Evolutionary conservation across 2,797 vertebrate species (phyloP), one percentile per base, ranked within the genome.

Genomic region (Syncerus caffer): DNA sequence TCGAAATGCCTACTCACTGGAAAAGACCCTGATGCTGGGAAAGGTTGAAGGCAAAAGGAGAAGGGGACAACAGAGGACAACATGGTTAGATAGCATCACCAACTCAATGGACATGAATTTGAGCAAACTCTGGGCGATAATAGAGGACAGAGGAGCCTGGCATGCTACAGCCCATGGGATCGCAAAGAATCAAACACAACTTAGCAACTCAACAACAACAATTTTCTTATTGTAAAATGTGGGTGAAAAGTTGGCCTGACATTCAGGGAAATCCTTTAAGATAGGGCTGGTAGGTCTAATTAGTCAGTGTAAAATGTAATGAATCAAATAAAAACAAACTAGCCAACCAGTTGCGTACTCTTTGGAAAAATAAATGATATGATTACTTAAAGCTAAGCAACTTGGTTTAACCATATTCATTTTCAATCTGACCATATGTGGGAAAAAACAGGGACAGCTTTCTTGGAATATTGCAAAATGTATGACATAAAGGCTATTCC

Each of bases 361-460:
- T 74, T 67, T 79, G 64, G n/a, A 57, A 96, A 96, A 90, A 95
- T 51, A 94, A 92, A 60, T 93, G 13, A 74, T 4, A 50, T 29
- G 21, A 80, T 79, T 90, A 87, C 67, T 92, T 92, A 85, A 79
- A 93, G 27, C n/a, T 84, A 90, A 93, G 76, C 4, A 84, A 88
- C 38, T 86, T 95, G 15, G 15, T 31, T 5, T 74, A 87, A 62
- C 31, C 17, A 88, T 16, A 85, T 19, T 84, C 25, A 74, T 25
- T 74, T 84, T 90, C 34, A 67, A 23, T 90, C 25, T 86, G 38
- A 79, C 51, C 57, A 55, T 47, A 47, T 10, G 12, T 53, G 53
- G 23, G 23, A 17, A 34, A 64, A 47, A 42, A 83, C 78, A 67
- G 25, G 25, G 23, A 55, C 31, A 85, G 25, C 1, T 16, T 85